Evolutionary conservation across 1,140 invertebrate species (phyloP).

Genomic region (Penaeus chinensis): DNA sequence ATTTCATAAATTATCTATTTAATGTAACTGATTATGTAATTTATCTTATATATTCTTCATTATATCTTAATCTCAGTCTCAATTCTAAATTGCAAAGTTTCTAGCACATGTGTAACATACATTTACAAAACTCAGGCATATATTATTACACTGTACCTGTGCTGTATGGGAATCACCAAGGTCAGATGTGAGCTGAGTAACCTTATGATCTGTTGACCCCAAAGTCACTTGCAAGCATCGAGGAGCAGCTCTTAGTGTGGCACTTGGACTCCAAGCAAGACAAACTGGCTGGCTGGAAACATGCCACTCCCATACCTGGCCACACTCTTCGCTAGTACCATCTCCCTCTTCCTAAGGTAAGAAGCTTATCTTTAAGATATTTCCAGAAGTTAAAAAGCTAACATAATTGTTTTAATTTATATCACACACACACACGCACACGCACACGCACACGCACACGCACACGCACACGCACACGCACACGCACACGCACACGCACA

Average conservation of each 20-base stretch:
- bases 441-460: no score
- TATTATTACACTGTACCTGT: conserved; percentile 18
- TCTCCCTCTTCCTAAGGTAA: conserved; percentile 42
- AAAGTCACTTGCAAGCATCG: conserved; percentile 38
- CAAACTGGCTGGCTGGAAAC: conserved; percentile 51
- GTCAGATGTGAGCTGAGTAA: conserved; percentile 46
- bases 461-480: no score
- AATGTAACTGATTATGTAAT: no score
- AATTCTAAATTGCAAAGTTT: background rate
- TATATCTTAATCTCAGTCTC: no score
- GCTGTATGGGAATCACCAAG: conserved; percentile 37
- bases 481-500: no score
- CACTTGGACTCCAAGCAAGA: conserved; percentile 44
- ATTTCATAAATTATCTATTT: no score
- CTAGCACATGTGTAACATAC: background rate
- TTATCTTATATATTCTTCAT: no score
- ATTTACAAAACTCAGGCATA: background rate
- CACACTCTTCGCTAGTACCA: conserved; percentile 31
- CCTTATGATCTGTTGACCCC: conserved; percentile 34
- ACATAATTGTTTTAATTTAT: no score
- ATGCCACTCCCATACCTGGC: conserved; percentile 56
- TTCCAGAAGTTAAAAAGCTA: no score
- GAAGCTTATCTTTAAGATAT: no score
- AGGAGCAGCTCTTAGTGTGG: conserved; percentile 28
- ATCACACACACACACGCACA: no score